Percentiles rank a stretch among this genome's conserved stretches.
Evolutionary conservation across 1,140 invertebrate genomes (phyloP).

Genomic region (Colletes latitarsis): DNA sequence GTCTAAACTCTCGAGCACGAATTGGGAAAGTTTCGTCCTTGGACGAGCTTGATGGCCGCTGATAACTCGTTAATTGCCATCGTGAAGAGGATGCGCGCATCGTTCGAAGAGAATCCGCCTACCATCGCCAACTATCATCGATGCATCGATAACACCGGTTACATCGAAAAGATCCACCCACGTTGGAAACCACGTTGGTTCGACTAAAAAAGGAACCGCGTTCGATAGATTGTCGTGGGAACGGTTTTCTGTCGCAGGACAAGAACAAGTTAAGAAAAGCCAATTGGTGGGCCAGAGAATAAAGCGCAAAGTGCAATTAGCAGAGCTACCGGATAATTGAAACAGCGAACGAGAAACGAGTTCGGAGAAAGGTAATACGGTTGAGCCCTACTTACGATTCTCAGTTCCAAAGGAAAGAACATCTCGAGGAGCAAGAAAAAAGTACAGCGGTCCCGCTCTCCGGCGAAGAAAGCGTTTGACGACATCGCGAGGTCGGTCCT

Average conservation of each 20-base stretch:
- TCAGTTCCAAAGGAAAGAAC: conserved; percentile 20
- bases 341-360: conserved; percentile 44
- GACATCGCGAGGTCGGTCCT: conserved; percentile 49
- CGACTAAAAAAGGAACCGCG: too few relatives aligned
- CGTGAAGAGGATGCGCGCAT: background rate
- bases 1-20: background rate
- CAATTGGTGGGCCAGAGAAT: conserved; percentile 17
- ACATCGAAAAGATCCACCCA: too few relatives aligned
- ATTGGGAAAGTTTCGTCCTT: conserved; percentile 11
- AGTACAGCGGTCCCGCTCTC: conserved; percentile 2
- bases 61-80: conserved; percentile 19
- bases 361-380: conserved; percentile 46
- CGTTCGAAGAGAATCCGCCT: background rate
- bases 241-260: too few relatives aligned
- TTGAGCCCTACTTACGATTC: conserved; percentile 55
- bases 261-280: background rate
- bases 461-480: conserved; percentile 49
- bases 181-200: too few relatives aligned
- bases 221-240: too few relatives aligned
- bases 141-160: too few relatives aligned
- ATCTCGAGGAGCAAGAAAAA: conserved; percentile 19
- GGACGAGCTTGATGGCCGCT: background rate
- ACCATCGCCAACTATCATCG: background rate
- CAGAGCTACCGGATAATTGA: conserved; percentile 41
- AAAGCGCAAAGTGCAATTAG: conserved; percentile 43